Base-by-base conservation (phyloP, 2,888 invertebrate species). In the Eupelmus urozonus region DNA sequence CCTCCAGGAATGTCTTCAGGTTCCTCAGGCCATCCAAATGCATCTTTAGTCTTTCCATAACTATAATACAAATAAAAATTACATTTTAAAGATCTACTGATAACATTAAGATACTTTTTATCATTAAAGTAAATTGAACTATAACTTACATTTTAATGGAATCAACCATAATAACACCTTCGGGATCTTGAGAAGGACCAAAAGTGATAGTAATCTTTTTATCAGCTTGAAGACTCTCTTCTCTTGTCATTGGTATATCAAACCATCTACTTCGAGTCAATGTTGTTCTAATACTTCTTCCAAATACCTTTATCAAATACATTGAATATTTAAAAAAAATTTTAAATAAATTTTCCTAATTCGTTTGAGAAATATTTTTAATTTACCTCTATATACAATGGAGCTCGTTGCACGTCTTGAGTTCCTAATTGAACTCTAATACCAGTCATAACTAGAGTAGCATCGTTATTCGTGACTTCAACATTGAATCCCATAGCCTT, bases 21-120 rank as follows among this genome's bases (percentile, higher is more conserved):
- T 86, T 98, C 98, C 88, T 98, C 98, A 0, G 98, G 98, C 98
- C 98, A 98, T 55, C 98, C 98, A 87, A 98, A 98, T 0, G 95
- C 92, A 87, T 98, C 98, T 90, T 98, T 98, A 0, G 96, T 96
- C 90, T 97, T 98, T 0, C 97, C 97, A 88, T 98, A 98, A 85
- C 94, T 94, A 83, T 27, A 69, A 79, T 27, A 27, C 5, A 59
- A 3, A 18, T 1, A 49, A 29, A 2, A 34, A 34, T 49, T n/a
- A 55, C 49, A 1, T 29, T 16, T 18, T 34, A 60, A n/a, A 60
- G 9, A 34, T 34, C 9, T 34, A 45, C 16, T 9, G 45, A 45
- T n/a, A 25, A 49, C n/a, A 18, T 42, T 3, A 62, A 42, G 0
- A 1, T 16, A 16, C 11, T 49, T n/a, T n/a, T n/a, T n/a, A n/a